phyloP scores from a whole-genome alignment of 1,140 invertebrate genomes.

The Meloidogyne floridensis region DNA sequence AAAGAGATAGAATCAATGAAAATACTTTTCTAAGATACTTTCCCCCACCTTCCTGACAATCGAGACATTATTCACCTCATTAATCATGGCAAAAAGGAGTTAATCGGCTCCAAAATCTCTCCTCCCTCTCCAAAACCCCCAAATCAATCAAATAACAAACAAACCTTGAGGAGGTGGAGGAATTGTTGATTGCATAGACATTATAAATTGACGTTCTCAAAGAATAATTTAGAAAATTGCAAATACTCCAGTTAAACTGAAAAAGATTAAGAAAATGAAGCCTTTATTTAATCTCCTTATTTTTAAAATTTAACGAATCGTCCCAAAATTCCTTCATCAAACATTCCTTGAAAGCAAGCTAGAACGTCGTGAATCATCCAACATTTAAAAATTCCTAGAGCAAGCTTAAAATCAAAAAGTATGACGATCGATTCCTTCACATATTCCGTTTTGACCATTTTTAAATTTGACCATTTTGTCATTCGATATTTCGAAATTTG shows the following conservation, averaged over 20 bases:
- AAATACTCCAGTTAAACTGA: not conserved
- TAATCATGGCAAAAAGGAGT: too few relatives aligned
- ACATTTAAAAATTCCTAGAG: not conserved
- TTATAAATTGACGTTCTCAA: not conserved
- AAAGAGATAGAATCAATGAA: too few relatives aligned
- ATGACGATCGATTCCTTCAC: not conserved
- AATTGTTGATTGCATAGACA: too few relatives aligned
- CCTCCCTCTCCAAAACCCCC: too few relatives aligned
- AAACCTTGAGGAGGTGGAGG: too few relatives aligned
- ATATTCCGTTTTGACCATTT: not conserved
- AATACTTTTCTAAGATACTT: too few relatives aligned
- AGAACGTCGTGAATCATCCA: not conserved
- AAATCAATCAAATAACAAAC: too few relatives aligned
- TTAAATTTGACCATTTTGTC: not conserved
- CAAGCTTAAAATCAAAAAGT: not conserved
- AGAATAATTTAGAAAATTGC: not conserved
- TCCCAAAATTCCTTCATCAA: not conserved
- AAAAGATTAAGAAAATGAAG: not conserved
- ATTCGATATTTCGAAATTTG: not conserved
- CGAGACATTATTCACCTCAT: too few relatives aligned
- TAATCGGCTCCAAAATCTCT: too few relatives aligned
- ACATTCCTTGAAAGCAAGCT: not conserved
- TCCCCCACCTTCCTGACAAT: too few relatives aligned
- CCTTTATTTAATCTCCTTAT: not conserved
- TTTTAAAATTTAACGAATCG: not conserved